Conservation (phyloP, 1,140 invertebrate species). For the Rhopalosiphum padi region DNA sequence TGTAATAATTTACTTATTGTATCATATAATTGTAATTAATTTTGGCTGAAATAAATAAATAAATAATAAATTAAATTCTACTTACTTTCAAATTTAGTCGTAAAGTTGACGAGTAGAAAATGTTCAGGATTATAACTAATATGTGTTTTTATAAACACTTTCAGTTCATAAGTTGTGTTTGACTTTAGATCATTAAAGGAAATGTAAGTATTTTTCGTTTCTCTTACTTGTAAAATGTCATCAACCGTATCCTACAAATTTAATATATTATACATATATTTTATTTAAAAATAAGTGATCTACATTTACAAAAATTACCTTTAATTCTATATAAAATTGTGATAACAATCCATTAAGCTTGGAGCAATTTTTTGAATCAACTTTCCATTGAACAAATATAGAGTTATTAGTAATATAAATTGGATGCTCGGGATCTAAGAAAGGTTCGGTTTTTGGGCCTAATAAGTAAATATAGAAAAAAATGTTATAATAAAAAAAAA, state of each 20-base stretch:
- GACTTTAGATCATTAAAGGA: not conserved
- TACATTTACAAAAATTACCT: not conserved
- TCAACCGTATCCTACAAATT: not conserved
- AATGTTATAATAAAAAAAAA: not conserved
- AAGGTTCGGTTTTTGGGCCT: not conserved
- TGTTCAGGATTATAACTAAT: not conserved
- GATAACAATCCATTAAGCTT: not conserved
- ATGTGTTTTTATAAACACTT: conserved; percentile 9
- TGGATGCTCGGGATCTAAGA: not conserved
- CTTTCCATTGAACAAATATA: not conserved
- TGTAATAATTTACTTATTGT: no score
- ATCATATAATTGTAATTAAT: no score
- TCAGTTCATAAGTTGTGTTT: not conserved
- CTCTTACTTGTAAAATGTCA: no score
- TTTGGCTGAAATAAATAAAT: no score
- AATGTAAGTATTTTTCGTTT: not conserved
- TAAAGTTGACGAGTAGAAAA: not conserved
- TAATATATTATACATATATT: no score
- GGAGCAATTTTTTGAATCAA: not conserved
- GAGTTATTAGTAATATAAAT: not conserved
- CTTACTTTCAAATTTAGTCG: not conserved
- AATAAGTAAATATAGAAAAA: not conserved
- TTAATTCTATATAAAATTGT: not conserved
- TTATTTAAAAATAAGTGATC: no score
- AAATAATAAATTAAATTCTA: no score